Conservation (phyloP, 2,113 vertebrate species). For the Python bivittatus region DNA sequence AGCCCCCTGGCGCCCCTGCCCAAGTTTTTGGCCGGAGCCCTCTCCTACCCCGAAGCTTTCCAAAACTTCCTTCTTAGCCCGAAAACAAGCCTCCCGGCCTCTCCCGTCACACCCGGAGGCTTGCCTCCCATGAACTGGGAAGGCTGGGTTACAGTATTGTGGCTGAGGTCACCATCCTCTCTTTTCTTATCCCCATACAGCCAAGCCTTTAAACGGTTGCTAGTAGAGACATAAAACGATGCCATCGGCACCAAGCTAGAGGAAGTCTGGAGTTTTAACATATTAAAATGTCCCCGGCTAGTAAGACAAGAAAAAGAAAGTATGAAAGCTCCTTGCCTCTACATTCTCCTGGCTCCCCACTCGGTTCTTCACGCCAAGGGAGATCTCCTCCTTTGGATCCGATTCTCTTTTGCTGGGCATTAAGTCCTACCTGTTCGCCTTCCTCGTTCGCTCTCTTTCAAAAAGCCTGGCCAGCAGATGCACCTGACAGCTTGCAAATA, state of each 20-base stretch:
- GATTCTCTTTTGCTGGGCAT: not conserved
- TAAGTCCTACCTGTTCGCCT: not conserved
- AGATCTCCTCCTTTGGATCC: not conserved
- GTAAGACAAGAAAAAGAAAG: not conserved
- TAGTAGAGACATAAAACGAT: slow-evolving; percentile 51
- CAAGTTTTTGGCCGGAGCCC: not conserved
- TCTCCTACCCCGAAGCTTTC: not conserved
- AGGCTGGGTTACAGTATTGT: not conserved
- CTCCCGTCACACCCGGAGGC: not conserved
- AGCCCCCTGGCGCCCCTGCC: not conserved
- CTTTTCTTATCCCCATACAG: not conserved
- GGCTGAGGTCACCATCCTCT: not conserved
- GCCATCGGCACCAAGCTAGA: slow-evolving; percentile 38
- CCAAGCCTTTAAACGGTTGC: slow-evolving; percentile 23
- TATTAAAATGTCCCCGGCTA: not conserved
- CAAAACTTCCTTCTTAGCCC: not conserved
- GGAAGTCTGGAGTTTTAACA: not conserved
- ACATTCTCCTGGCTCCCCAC: not conserved
- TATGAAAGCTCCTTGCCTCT: not conserved
- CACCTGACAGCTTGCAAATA: slow-evolving; percentile 46
- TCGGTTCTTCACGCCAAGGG: not conserved
- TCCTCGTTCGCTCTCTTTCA: not conserved
- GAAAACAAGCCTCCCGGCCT: not conserved
- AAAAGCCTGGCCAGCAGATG: not conserved
- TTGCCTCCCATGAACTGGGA: not conserved